Conservation (phyloP, 2,113 vertebrate species). For the Trichechus manatus region DNA sequence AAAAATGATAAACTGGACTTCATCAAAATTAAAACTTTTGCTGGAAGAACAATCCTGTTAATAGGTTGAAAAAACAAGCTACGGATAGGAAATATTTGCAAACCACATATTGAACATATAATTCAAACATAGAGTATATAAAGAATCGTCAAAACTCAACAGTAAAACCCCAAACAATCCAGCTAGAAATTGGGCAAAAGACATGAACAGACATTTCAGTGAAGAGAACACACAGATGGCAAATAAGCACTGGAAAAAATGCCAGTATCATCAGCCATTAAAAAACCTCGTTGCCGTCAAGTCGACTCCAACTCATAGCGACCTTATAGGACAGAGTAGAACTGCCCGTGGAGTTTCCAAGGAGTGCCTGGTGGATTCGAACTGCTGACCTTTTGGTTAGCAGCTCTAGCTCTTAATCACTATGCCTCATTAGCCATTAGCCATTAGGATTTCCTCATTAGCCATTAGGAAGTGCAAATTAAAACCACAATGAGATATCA, state of each 20-base stretch:
- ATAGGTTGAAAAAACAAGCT: background rate
- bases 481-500: fast-evolving
- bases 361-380: no score
- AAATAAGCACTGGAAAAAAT: fast-evolving
- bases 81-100: fast-evolving
- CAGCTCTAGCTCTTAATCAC: background rate
- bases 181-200: fast-evolving
- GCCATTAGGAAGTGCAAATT: fast-evolving
- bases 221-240: fast-evolving
- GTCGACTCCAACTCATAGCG: background rate
- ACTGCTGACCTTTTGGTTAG: no score
- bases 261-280: fast-evolving
- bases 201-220: fast-evolving
- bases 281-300: background rate
- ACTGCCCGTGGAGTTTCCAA: no score
- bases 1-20: no score
- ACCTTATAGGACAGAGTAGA: background rate
- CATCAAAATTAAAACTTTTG: background rate
- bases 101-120: fast-evolving
- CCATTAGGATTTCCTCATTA: no score
- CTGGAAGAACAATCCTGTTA: background rate
- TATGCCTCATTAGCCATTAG: no score
- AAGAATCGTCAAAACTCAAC: background rate
- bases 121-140: fast-evolving
- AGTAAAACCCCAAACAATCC: background rate